Conservation (phyloP, 2,797 vertebrate genomes). For the Rhinophrynus dorsalis region DNA sequence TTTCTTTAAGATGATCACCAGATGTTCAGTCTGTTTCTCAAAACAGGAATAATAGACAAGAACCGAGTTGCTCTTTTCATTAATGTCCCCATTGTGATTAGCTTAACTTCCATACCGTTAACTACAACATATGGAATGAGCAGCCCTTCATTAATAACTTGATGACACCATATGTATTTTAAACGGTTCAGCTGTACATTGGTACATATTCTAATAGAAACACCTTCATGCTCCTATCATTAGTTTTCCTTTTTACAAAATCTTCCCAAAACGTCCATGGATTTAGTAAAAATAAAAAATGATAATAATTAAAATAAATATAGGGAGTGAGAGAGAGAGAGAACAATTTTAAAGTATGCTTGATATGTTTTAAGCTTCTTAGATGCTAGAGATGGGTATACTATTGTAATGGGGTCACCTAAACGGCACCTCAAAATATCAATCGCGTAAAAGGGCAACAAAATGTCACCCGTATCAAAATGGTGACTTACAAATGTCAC, state of each 20-base stretch:
- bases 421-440: too few species aligned
- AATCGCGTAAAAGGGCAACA: too few species aligned
- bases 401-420: too few species aligned
- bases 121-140: slow-evolving; percentile 30
- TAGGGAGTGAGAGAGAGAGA: too few species aligned
- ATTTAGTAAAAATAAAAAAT: too few species aligned
- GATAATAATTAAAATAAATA: too few species aligned
- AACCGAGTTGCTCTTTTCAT: slow-evolving; percentile 27
- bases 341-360: too few species aligned
- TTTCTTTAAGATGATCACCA: slow-evolving; percentile 21
- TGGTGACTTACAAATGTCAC: too few species aligned
- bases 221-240: background rate
- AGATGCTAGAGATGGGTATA: too few species aligned
- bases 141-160: slow-evolving; percentile 20
- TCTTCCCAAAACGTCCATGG: too few species aligned
- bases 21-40: slow-evolving; percentile 20
- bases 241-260: background rate
- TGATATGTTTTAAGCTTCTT: too few species aligned
- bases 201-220: slow-evolving; percentile 5
- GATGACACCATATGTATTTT: slow-evolving; percentile 34
- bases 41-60: slow-evolving; percentile 8
- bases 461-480: too few species aligned
- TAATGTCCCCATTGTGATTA: slow-evolving; percentile 40
- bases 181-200: slow-evolving; percentile 9
- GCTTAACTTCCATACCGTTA: slow-evolving; percentile 27